Base-by-base conservation (phyloP, 2,113 vertebrate species). In the Dendrocopos noguchii region DNA sequence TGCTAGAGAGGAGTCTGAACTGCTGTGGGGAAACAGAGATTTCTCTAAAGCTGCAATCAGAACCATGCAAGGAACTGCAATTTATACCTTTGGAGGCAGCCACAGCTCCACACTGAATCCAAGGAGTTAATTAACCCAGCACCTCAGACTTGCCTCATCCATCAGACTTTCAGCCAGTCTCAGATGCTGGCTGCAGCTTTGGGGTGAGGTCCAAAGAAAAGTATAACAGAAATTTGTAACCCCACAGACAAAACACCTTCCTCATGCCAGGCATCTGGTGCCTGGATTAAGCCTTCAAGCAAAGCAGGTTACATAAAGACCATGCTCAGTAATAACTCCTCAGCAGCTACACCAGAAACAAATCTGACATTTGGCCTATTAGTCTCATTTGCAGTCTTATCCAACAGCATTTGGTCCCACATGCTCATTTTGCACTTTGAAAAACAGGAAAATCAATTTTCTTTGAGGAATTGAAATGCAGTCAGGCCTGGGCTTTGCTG, bases 291-390 rank as follows among this genome's bases (percentile, higher is more conserved):
- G 39, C 74, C 87, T 81, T 65, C 55, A 29, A 87, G 56, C 59
- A 76, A 78, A 93, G 81, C 14, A 81, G 70, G 63, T 81, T 94
- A 50, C 39, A 22, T 57, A 74, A 94, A 75, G 7, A 15, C 70
- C n/a, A 28, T 13, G 13, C 44, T 57, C 71, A 72, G 71, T 44
- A 87, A 61, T 70, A 71, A 59, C 34, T 87, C 67, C 63, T 92
- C 89, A 72, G 74, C 59, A 92, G 57, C 74, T 36, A 42, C 53
- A 72, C 29, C 70, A 88, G 78, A 68, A 94, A 50, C 71, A 87
- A 61, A 82, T 34, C 75, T 94, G 87, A 80, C 91, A 84, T 73
- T 95, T 95, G 84, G 27, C 91, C 91, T 91, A 5, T 86, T 72
- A 65, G 89, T 60, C 87, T 96, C 89, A 91, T 92, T 89, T 88